A percentile compares a stretch with the other conserved stretches of the same genome.
Evolutionary conservation across 1,140 invertebrate genomes (phyloP).

Genomic region (Agrypnia vestita): DNA sequence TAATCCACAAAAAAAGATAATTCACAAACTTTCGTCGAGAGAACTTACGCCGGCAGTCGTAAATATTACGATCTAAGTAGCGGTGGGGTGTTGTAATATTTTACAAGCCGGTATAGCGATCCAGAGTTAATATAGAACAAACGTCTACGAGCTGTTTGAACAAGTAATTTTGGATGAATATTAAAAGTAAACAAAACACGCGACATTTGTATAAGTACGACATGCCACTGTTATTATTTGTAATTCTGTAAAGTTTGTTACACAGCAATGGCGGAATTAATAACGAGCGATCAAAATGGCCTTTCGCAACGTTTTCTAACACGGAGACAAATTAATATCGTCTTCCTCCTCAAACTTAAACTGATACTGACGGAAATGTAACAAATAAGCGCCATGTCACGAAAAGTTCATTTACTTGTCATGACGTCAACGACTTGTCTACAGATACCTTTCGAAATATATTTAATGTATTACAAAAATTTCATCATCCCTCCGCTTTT

Average conservation of each 20-base stretch:
- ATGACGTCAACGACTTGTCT: too few species aligned
- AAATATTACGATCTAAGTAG: too few species aligned
- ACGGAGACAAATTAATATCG: constrained; percentile 25
- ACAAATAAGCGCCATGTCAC: not conserved
- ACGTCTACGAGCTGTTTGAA: constrained; percentile 14
- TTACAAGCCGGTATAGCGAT: too few species aligned
- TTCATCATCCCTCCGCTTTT: too few species aligned
- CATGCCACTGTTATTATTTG: constrained; percentile 9
- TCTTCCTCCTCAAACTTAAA: constrained; percentile 12
- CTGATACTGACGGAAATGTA: not conserved
- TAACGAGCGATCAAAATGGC: not conserved
- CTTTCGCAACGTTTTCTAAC: constrained; percentile 4
- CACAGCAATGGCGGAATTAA: constrained; percentile 4
- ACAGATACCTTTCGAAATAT: too few species aligned
- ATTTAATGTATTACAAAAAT: too few species aligned
- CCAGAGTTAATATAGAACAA: not conserved
- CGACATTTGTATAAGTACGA: not conserved
- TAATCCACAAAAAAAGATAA: too few species aligned
- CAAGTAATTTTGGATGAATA: constrained; percentile 5
- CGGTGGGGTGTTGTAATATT: too few species aligned
- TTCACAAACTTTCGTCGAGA: too few species aligned
- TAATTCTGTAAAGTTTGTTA: constrained; percentile 32
- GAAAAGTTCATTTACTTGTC: not conserved
- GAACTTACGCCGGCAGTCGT: not conserved
- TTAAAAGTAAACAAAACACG: constrained; percentile 5